Conservation (phyloP, 1,140 invertebrate genomes). For the Akabosia matsudoensis region DNA sequence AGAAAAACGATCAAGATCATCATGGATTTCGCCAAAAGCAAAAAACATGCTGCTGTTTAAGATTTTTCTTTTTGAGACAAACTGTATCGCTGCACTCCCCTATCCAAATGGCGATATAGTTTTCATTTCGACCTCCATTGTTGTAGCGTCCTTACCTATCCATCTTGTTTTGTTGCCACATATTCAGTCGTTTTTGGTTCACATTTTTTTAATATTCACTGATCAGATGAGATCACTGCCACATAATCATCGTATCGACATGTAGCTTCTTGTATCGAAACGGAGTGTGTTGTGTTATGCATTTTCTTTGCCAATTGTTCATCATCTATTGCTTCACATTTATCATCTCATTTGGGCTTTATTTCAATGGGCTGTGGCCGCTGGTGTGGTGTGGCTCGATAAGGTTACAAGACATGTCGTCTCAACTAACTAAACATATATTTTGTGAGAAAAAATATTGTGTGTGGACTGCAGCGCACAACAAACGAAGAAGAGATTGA, state of each 20-base stretch:
- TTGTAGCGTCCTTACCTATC: background rate
- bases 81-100: too few relatives aligned
- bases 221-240: background rate
- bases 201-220: too few relatives aligned
- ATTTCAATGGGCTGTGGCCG: background rate
- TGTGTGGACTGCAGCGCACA: too few relatives aligned
- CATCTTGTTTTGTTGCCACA: background rate
- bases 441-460: background rate
- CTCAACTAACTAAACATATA: too few relatives aligned
- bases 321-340: background rate
- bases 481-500: too few relatives aligned
- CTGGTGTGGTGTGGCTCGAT: background rate
- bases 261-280: background rate
- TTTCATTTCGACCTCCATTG: conserved; percentile 1
- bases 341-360: background rate
- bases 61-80: too few relatives aligned
- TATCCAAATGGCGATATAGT: too few relatives aligned
- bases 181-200: too few relatives aligned
- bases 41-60: too few relatives aligned
- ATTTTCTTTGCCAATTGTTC: background rate
- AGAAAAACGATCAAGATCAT: too few relatives aligned
- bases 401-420: too few relatives aligned
- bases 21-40: conserved; percentile 1
- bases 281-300: background rate
- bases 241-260: background rate